phyloP scores from a whole-genome alignment of 2,113 vertebrate genomes.

The Castor canadensis region DNA sequence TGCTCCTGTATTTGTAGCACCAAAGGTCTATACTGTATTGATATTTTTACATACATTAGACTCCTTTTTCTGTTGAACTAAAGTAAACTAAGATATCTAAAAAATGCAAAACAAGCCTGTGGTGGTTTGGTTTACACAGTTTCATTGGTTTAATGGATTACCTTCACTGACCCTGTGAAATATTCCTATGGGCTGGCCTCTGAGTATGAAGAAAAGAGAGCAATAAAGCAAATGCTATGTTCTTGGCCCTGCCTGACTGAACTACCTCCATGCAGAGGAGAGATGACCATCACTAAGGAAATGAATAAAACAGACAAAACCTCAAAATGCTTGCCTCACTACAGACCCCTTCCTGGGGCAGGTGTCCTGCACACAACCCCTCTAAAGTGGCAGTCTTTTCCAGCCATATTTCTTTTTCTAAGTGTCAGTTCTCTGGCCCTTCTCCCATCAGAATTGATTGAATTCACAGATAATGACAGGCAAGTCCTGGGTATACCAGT shows the following conservation, averaged over 20 bases:
- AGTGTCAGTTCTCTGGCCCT: neutral
- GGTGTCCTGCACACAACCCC: neutral
- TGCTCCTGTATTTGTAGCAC: neutral
- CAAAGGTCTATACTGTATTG: neutral
- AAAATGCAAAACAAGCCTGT: conserved; percentile 38
- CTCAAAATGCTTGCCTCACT: neutral
- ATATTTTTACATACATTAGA: conserved; percentile 1
- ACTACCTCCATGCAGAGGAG: neutral
- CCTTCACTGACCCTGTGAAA: conserved; percentile 24
- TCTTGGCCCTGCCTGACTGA: conserved; percentile 14
- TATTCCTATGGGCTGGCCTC: neutral
- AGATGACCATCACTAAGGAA: conserved; percentile 7
- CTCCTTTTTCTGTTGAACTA: neutral
- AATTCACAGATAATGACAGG: neutral
- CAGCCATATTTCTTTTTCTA: conserved; percentile 17
- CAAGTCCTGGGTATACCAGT: neutral
- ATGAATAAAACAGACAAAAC: neutral
- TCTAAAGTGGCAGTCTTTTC: conserved; percentile 35
- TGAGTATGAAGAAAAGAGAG: neutral
- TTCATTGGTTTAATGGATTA: conserved; percentile 19
- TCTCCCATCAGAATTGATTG: neutral
- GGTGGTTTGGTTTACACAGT: conserved; percentile 38
- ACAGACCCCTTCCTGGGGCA: neutral
- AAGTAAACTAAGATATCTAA: conserved; percentile 48
- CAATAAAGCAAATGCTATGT: neutral